Base-by-base conservation (phyloP, 2,797 vertebrate species). In the Typhlichthys subterraneus region DNA sequence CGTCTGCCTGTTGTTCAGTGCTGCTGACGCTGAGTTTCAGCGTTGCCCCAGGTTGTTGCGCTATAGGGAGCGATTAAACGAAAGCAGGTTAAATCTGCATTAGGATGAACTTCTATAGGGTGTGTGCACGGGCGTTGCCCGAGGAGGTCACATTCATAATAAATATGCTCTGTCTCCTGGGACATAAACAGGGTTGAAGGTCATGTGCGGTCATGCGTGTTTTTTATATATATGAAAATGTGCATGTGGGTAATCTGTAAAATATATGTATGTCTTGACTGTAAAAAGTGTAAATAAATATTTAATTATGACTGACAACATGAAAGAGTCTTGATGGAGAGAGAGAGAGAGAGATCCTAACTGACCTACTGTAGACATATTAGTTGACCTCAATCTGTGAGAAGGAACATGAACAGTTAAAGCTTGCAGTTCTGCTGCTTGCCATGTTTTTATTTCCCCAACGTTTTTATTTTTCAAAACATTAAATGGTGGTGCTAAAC, bases 251-350 rank as follows among this genome's bases (percentile, higher is more conserved):
- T 76, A 85, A 88, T 79, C 74, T 67, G 75, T 92, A 88, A 91
- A 90, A 85, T 80, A 87, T 83, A 85, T 38, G 33, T 38, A 38
- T 72, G 54, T 70, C 45, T 57, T 70, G 63, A 69, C 65, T 93
- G 91, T 93, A 92, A 84, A 92, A 91, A 89, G 61, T 91, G 89
- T 93, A 90, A 87, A 71, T 85, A 84, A 70, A 77, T 92, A 93
- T 93, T 93, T 92, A 92, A 93, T 75, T 77, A 87, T 67, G 59
- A 69, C 86, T 71, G 29, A 38, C 33, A 2, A 38, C 33, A 38
- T 38, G 6, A 38, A 38, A 38, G 33, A 38, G 33, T 5, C 33
- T 38, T 38, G 31, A 33, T 2, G 4, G 23, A 29, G 23, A 1
- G 17, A 17, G 19, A 19, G 19, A 19, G 2, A 19, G 19, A 19